Evolutionary conservation across 2,797 vertebrate species (phyloP).

Genomic region (Pangasius macronema): DNA sequence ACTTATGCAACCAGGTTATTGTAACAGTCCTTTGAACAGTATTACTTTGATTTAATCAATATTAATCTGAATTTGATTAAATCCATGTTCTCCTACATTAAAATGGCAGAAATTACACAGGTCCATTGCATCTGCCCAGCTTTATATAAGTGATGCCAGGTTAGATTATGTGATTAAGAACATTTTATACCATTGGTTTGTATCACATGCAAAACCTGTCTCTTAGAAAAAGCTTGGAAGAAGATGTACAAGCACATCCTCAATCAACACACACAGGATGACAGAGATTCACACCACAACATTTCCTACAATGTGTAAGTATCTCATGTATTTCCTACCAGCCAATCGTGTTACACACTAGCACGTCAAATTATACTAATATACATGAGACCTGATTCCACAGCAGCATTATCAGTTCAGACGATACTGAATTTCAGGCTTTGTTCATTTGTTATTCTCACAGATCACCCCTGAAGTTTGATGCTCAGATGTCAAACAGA

Average conservation of each 20-base stretch:
- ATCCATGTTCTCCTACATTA: background rate
- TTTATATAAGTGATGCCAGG: background rate
- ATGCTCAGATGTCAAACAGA: slow-evolving; percentile 9
- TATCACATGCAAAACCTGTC: background rate
- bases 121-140: too few relatives aligned
- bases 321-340: background rate
- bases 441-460: background rate
- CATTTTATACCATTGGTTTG: background rate
- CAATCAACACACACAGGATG: slow-evolving; percentile 48
- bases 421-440: background rate
- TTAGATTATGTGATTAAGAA: background rate
- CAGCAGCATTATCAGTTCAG: background rate
- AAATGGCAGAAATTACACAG: background rate
- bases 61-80: background rate
- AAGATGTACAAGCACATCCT: slow-evolving; percentile 60
- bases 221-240: slow-evolving; percentile 58
- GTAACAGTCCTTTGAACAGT: background rate
- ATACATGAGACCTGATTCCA: background rate
- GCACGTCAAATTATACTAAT: background rate
- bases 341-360: too few relatives aligned
- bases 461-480: slow-evolving; percentile 38
- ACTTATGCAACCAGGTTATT: too few relatives aligned
- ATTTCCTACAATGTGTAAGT: slow-evolving; percentile 43
- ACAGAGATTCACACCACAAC: slow-evolving; percentile 26
- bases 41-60: background rate